Evolutionary conservation across 2,113 vertebrate genomes (phyloP).

Genomic region (Platysternon megacephalum): DNA sequence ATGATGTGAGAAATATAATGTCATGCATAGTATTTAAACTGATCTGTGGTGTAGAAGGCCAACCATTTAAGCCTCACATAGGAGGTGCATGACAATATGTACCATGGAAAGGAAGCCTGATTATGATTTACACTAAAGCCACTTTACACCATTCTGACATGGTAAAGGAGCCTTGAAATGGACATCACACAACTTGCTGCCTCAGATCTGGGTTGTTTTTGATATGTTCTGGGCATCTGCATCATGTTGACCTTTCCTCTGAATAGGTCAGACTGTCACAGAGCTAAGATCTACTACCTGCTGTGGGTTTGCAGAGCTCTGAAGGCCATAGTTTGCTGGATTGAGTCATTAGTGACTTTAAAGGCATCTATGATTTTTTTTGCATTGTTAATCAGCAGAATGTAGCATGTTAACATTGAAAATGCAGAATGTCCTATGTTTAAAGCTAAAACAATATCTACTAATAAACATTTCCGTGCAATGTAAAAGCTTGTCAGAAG

Average conservation of each 20-base stretch:
- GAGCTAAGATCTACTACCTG: neutral
- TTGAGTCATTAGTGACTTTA: neutral
- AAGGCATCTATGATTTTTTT: neutral
- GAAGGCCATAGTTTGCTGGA: neutral
- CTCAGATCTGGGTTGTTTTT: rapidly evolving
- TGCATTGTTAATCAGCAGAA: neutral
- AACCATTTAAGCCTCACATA: neutral
- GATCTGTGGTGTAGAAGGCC: neutral
- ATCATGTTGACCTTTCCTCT: neutral
- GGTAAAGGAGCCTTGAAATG: neutral
- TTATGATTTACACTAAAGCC: neutral
- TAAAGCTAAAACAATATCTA: neutral
- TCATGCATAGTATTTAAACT: neutral
- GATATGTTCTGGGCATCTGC: neutral
- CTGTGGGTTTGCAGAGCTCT: neutral
- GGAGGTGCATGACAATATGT: neutral
- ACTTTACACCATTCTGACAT: neutral
- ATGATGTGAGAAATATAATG: neutral
- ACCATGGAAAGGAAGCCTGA: rapidly evolving
- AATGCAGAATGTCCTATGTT: neutral
- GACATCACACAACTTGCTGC: neutral
- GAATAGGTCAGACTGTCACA: rapidly evolving
- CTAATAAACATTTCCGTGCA: neutral
- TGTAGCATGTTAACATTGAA: rapidly evolving
- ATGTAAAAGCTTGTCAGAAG: neutral